Evolutionary conservation across 2,888 invertebrate genomes (phyloP).

Genomic region (Agonopterix alstromeriana): DNA sequence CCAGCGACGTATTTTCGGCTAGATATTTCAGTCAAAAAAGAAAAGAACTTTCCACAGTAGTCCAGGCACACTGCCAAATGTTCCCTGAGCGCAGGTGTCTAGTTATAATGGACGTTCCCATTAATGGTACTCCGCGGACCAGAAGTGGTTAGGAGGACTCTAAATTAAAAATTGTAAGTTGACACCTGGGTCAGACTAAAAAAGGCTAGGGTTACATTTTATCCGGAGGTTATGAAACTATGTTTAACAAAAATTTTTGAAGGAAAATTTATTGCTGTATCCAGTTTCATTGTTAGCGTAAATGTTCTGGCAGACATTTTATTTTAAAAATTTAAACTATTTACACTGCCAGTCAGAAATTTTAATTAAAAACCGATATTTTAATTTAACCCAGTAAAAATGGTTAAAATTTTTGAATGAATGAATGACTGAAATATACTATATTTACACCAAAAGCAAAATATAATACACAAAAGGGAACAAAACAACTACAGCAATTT

Average conservation of each 20-base stretch:
- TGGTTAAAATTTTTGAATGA: too few species aligned
- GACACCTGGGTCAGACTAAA: constrained; percentile 13
- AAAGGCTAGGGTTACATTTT: constrained; percentile 6
- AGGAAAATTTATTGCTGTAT: neutral
- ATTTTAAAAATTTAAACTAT: too few species aligned
- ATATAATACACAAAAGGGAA: too few species aligned
- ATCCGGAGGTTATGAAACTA: neutral
- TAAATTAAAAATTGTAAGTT: constrained; percentile 24
- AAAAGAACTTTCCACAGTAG: constrained; percentile 8
- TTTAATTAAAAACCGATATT: too few species aligned
- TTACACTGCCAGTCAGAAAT: too few species aligned
- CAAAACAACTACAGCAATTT: too few species aligned
- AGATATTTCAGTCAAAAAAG: constrained; percentile 10
- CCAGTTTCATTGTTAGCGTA: neutral
- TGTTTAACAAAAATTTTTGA: neutral
- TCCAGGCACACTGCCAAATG: constrained; percentile 28
- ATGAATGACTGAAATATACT: too few species aligned
- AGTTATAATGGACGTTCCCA: constrained; percentile 19
- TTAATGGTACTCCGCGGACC: constrained; percentile 6
- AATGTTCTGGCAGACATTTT: too few species aligned
- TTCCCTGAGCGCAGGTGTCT: constrained; percentile 24
- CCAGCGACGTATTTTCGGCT: neutral
- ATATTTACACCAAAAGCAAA: too few species aligned
- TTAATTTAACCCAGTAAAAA: too few species aligned
- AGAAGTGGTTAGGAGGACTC: constrained; percentile 8